Conservation (phyloP, 1,140 invertebrate species). For the Ptiloglossa arizonensis region DNA sequence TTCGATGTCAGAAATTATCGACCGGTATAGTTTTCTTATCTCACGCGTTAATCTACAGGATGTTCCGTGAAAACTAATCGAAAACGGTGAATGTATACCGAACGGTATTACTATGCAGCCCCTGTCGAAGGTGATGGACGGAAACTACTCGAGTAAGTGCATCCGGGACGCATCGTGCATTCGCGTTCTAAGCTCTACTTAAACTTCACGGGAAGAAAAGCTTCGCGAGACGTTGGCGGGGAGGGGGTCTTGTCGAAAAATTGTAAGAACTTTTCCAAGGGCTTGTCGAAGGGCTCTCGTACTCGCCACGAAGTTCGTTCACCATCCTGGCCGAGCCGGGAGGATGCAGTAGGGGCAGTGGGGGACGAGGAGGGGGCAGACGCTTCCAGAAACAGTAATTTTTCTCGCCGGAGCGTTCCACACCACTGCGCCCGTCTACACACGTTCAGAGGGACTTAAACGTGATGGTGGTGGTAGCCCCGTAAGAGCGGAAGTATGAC, state of each 20-base stretch:
- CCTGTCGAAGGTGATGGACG: constrained; percentile 35
- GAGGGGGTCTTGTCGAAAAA: constrained; percentile 59
- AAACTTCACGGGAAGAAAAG: background rate
- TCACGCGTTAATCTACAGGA: too few species aligned
- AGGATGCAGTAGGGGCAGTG: too few species aligned
- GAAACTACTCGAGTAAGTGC: constrained; percentile 30
- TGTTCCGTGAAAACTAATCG: too few species aligned
- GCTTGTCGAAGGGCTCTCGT: constrained; percentile 55
- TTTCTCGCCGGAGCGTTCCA: constrained; percentile 43
- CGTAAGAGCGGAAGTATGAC: constrained; percentile 65
- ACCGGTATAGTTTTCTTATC: too few species aligned
- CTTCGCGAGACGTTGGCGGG: background rate
- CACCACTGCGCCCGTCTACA: background rate
- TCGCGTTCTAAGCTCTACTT: constrained; percentile 39
- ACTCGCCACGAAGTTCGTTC: constrained; percentile 40
- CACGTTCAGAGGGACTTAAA: constrained; percentile 47
- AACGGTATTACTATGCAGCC: background rate
- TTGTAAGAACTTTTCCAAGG: constrained; percentile 66
- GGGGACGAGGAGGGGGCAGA: constrained; percentile 5
- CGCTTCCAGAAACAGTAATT: constrained; percentile 58
- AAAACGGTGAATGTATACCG: background rate
- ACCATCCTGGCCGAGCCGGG: constrained; percentile 12
- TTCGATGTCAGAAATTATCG: too few species aligned
- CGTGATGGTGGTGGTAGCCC: constrained; percentile 18
- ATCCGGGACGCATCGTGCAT: constrained; percentile 29